phyloP scores from a whole-genome alignment of 2,113 vertebrate species.

The Rhagologus leucostigma region DNA sequence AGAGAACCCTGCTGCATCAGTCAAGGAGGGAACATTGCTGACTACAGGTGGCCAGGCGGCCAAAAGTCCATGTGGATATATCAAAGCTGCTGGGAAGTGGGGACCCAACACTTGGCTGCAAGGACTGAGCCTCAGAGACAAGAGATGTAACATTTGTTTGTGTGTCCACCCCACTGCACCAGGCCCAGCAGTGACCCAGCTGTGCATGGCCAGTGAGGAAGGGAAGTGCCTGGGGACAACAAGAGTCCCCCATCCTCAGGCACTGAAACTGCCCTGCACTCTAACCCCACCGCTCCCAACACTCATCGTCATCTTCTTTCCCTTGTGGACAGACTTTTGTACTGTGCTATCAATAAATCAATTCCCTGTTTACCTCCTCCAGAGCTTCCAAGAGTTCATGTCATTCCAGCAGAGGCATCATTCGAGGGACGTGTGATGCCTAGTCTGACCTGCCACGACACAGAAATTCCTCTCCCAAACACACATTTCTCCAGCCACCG shows the following conservation, averaged over 20 bases:
- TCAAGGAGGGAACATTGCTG: constrained; percentile 62
- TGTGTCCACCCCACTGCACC: constrained; percentile 60
- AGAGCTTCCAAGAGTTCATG: constrained; percentile 22
- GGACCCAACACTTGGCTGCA: constrained; percentile 63
- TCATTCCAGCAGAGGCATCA: neutral
- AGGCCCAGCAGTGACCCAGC: constrained; percentile 77
- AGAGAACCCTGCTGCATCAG: constrained; percentile 13
- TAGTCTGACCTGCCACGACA: constrained; percentile 20
- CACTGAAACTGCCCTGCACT: neutral
- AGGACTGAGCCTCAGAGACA: constrained; percentile 68
- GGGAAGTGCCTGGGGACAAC: neutral
- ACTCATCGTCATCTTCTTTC: fast-evolving
- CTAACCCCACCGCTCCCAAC: neutral
- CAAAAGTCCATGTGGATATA: constrained; percentile 50
- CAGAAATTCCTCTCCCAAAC: neutral
- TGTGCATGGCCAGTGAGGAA: constrained; percentile 73
- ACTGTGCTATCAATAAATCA: neutral
- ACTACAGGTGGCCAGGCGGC: constrained; percentile 64
- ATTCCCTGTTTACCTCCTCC: neutral
- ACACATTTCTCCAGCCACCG: constrained; percentile 76
- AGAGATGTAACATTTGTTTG: constrained; percentile 81
- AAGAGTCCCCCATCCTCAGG: neutral
- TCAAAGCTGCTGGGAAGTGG: neutral
- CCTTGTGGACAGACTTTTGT: neutral
- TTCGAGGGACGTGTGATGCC: neutral